Percentiles rank a stretch among this genome's conserved stretches.
Conservation (phyloP, 2,888 invertebrate genomes). For the Agrochola lota region DNA sequence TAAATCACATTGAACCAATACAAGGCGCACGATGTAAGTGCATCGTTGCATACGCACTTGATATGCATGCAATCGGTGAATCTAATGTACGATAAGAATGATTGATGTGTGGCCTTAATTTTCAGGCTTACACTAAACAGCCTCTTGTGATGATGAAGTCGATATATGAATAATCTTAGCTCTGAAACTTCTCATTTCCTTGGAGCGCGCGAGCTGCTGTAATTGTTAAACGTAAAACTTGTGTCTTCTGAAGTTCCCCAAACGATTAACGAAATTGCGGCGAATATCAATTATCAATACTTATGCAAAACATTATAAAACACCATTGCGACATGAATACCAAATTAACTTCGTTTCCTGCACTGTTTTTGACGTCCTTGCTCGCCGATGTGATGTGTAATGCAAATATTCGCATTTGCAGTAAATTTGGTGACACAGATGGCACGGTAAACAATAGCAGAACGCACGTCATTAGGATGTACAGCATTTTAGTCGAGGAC, state of each 20-base stretch:
- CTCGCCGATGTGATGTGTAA: constrained; percentile 49
- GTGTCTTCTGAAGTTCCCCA: not conserved
- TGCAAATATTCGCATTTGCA: constrained; percentile 68
- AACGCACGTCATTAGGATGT: constrained; percentile 73
- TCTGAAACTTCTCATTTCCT: constrained; percentile 5
- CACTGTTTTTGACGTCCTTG: constrained; percentile 37
- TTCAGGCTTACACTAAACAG: constrained; percentile 48
- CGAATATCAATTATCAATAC: not conserved
- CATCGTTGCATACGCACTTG: constrained; percentile 66
- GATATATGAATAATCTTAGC: constrained; percentile 2
- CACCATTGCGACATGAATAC: constrained; percentile 7
- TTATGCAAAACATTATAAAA: constrained; percentile 24
- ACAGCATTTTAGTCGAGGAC: constrained; percentile 69
- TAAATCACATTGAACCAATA: constrained; percentile 72
- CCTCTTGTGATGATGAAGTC: constrained; percentile 41
- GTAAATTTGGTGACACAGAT: constrained; percentile 76
- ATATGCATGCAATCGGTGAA: constrained; percentile 65
- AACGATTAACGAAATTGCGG: constrained; percentile 9
- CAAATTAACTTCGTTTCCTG: constrained; percentile 11
- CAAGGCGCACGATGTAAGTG: constrained; percentile 59
- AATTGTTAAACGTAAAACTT: not conserved
- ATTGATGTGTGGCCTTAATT: constrained; percentile 68
- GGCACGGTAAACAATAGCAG: constrained; percentile 74
- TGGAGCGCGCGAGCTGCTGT: not conserved
- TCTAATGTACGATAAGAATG: constrained; percentile 66